Evolutionary conservation across 2,113 vertebrate species (phyloP).

Genomic region (Daphoenositta chrysoptera): DNA sequence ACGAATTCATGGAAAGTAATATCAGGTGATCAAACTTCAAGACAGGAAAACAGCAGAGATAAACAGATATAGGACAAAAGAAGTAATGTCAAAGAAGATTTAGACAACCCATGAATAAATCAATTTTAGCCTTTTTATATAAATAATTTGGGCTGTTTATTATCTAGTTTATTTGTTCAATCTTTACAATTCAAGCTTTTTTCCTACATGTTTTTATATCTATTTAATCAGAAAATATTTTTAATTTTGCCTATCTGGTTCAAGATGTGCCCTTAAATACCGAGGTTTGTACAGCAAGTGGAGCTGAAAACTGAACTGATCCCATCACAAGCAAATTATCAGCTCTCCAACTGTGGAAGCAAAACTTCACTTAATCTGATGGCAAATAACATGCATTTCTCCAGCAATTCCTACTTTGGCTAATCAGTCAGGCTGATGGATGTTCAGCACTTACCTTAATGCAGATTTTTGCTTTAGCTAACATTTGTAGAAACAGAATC

Average conservation of each 20-base stretch:
- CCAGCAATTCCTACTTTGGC: slow-evolving; percentile 50
- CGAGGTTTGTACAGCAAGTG: background rate
- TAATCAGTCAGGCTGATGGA: slow-evolving; percentile 72
- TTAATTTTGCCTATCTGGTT: background rate
- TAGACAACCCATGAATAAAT: background rate
- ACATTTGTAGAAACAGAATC: slow-evolving; percentile 71
- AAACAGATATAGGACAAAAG: background rate
- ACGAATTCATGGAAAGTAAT: background rate
- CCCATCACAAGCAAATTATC: slow-evolving; percentile 62
- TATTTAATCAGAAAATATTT: slow-evolving; percentile 47
- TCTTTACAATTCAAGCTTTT: background rate
- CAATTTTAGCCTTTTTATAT: background rate
- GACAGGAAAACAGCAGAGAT: background rate
- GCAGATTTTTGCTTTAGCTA: slow-evolving; percentile 73
- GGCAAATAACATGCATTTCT: slow-evolving; percentile 70
- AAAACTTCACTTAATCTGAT: slow-evolving; percentile 72
- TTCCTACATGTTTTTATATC: background rate
- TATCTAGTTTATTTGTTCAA: background rate
- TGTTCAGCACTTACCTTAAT: slow-evolving; percentile 59
- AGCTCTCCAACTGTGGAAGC: slow-evolving; percentile 65
- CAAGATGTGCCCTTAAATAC: background rate
- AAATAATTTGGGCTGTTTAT: background rate
- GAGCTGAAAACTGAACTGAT: slow-evolving; percentile 36
- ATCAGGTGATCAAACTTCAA: background rate
- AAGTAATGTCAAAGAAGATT: background rate